phyloP scores from a whole-genome alignment of 2,888 invertebrate genomes.

The Rhorus exstirpatorius region DNA sequence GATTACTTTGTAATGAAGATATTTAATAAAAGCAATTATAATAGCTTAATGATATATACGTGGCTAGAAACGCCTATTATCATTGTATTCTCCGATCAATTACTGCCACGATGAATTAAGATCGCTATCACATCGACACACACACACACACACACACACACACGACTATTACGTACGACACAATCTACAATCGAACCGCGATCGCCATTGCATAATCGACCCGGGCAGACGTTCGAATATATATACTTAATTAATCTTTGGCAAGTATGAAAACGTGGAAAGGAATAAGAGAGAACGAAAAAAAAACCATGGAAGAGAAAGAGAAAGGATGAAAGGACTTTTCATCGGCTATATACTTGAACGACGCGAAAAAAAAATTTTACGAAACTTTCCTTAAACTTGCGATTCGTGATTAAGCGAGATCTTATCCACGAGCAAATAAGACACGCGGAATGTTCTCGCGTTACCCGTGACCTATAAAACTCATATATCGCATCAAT shows the following conservation, averaged over 20 bases:
- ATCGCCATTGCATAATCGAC: slow-evolving; percentile 34
- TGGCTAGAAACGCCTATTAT: slow-evolving; percentile 45
- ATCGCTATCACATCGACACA: slow-evolving; percentile 50
- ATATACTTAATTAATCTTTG: slow-evolving; percentile 44
- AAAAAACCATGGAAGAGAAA: slow-evolving; percentile 20
- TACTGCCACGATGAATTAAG: slow-evolving; percentile 47
- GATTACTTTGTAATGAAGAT: background rate
- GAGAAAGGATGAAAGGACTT: slow-evolving; percentile 66
- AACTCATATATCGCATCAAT: slow-evolving; percentile 44
- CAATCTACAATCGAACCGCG: slow-evolving; percentile 36
- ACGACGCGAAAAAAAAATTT: background rate
- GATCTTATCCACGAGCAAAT: slow-evolving; percentile 24
- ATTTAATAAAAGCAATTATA: slow-evolving; percentile 4
- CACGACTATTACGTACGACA: slow-evolving; percentile 23
- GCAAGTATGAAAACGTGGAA: background rate
- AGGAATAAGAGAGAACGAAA: slow-evolving; percentile 5
- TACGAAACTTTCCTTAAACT: slow-evolving; percentile 34
- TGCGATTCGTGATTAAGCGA: slow-evolving; percentile 1
- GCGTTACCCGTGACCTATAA: slow-evolving; percentile 65
- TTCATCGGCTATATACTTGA: slow-evolving; percentile 19
- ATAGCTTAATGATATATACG: background rate
- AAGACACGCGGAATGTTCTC: slow-evolving; percentile 40
- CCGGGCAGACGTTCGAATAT: slow-evolving; percentile 23
- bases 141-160: background rate
- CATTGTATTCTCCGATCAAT: slow-evolving; percentile 55